Evolutionary conservation across 2,888 invertebrate species (phyloP).

Genomic region (Gymnosoma rotundatum): DNA sequence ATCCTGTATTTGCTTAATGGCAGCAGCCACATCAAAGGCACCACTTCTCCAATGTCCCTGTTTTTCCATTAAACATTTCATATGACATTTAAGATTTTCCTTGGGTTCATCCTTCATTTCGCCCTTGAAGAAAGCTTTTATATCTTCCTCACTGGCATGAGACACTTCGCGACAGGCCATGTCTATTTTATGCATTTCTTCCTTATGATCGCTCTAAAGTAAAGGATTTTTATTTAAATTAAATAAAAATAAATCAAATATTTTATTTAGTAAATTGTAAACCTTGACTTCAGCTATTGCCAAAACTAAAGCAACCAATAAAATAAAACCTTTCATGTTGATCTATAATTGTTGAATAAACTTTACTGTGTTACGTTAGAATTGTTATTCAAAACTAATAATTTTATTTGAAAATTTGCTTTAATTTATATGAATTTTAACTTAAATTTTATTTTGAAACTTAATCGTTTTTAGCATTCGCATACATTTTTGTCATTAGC

Average conservation of each 20-base stretch:
- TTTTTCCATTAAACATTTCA: constrained; percentile 78
- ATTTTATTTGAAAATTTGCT: background rate
- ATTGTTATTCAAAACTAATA: constrained; percentile 28
- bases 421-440: constrained; percentile 50
- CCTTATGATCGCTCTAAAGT: constrained; percentile 35
- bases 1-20: constrained; percentile 69
- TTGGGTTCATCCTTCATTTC: constrained; percentile 71
- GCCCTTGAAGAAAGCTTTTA: constrained; percentile 67
- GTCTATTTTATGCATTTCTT: background rate
- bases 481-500: background rate
- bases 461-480: background rate
- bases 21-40: constrained; percentile 72
- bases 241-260: background rate
- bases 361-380: background rate
- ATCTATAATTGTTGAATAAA: background rate
- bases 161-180: constrained; percentile 73
- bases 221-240: background rate
- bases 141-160: constrained; percentile 72
- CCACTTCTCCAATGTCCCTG: constrained; percentile 76
- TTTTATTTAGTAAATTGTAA: background rate
- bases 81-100: constrained; percentile 76
- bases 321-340: constrained; percentile 39
- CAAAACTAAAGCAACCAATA: background rate
- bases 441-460: background rate
- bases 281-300: constrained; percentile 37